Conservation (phyloP, 2,888 invertebrate genomes). For the Smittia aterrima region DNA sequence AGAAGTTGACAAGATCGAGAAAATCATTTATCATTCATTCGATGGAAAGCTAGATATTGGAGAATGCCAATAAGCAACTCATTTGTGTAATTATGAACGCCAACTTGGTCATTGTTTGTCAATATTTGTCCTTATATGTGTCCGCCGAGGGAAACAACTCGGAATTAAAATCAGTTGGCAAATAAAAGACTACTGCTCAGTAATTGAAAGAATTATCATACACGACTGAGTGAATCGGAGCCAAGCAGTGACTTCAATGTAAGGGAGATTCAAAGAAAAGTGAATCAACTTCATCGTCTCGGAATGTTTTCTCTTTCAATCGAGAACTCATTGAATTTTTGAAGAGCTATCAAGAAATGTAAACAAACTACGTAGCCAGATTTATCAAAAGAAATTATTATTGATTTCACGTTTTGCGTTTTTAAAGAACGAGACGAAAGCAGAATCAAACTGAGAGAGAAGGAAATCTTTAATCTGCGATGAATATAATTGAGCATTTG, state of each 20-base stretch:
- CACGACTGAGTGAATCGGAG: neutral
- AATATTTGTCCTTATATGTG: constrained; percentile 40
- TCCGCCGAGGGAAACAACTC: neutral
- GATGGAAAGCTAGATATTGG: neutral
- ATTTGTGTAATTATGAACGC: constrained; percentile 39
- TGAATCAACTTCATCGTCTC: no score
- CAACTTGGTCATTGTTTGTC: constrained; percentile 36
- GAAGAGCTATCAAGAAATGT: no score
- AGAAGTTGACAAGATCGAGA: constrained; percentile 13
- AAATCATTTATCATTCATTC: constrained; percentile 36
- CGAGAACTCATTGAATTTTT: no score
- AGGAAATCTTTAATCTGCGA: neutral
- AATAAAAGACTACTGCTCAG: neutral
- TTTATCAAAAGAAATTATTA: constrained; percentile 28
- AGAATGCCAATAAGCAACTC: constrained; percentile 30
- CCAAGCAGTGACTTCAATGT: neutral
- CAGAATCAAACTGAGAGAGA: neutral
- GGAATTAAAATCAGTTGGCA: neutral
- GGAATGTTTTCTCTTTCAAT: no score
- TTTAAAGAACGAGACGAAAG: neutral
- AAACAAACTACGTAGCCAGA: neutral
- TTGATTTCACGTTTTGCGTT: constrained; percentile 34
- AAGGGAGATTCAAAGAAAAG: neutral
- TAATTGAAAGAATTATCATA: constrained; percentile 25
- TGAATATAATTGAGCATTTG: constrained; percentile 34